Base-by-base conservation (phyloP, 2,797 vertebrate species). In the Crax fasciolata region DNA sequence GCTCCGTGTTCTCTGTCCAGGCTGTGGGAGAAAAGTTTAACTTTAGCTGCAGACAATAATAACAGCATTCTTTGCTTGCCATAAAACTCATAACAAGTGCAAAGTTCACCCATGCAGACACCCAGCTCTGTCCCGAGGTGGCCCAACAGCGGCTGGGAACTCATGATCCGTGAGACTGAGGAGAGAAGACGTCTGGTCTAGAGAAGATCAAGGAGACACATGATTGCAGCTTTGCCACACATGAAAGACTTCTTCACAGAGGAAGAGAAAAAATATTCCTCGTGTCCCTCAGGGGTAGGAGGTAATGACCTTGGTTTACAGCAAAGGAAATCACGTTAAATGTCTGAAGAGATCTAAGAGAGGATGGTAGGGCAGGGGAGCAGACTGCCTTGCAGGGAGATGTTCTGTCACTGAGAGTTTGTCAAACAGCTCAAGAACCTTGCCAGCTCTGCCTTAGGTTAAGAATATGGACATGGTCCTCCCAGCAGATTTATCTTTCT, bases 131-230 rank as follows among this genome's bases (percentile, higher is more conserved):
- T 83, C 79, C 55, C 8, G 84, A 51, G 87, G 43, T 63, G 32
- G 35, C 54, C 57, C 61, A 54, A 67, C 27, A 59, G n/a, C 13
- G 4, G 49, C 10, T 28, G 27, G 57, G 32, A 87, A 76, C 89
- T 87, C 89, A 54, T 41, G 93, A 87, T 55, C 66, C 2, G 2
- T 30, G 59, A 76, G 51, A 39, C 43, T n/a, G 39, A 41, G 4
- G 39, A 63, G 48, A 44, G 55, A 59, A 86, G 92, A 73, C 6
- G 49, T 80, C 92, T 84, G 62, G 93, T 68, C 92, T 63, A 41
- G 65, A 55, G 82, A 65, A 95, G 79, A 95, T 95, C 85, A 95
- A 96, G 93, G 79, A 25, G 61, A 63, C 90, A 80, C 92, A 65
- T 95, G 93, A 91, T 80, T 81, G 21, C 76, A 2, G 35, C 43